Evolutionary conservation across 2,888 invertebrate genomes (phyloP), one percentile per base, ranked within the genome.

Genomic region (Noctua comes): DNA sequence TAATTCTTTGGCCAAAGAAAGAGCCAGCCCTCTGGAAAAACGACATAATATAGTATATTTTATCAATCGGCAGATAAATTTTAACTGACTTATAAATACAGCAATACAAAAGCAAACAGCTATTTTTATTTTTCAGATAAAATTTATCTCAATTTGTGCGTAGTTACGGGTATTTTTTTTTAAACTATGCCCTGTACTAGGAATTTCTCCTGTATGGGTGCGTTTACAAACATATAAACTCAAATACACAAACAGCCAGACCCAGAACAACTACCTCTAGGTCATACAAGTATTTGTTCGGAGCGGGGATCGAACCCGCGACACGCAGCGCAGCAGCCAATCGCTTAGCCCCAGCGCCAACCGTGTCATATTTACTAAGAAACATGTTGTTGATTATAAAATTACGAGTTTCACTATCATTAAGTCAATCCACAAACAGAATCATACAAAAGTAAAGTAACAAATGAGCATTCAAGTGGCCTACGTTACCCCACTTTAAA

Each of bases 401-500:
- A 31, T 36, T 3, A 36, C 21, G 0, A n/a, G 3, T 13, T 65
- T 13, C 40, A 43, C 18, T 18, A 31, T n/a, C 43, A 66, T 8
- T n/a, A 16, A 66, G 18, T 27, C 16, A 43, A 66, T 43, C 43
- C 43, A 10, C 43, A 66, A 16, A 43, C 66, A 66, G n/a, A 43
- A 43, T 66, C 27, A 54, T n/a, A 18, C 24, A 54, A 16, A 40
- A 27, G 2, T 27, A 36, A n/a, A 5, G 79, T 16, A 31, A 36
- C 27, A 54, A 68, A 76, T 21, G 27, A 68, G 68, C 40, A 62
- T 62, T 40, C 11, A 70, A 51, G 16, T 62, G 40, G 64, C n/a
- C 46, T 68, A 72, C 76, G 65, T 81, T 79, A 77, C 54, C 57
- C 78, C 36, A 72, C 66, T 68, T 70, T 27, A 68, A 84, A 88